These are phyloP conservation scores for Automeris io DNA, from an alignment of 2,888 invertebrate species.

Conservation along the genomic window DNA sequence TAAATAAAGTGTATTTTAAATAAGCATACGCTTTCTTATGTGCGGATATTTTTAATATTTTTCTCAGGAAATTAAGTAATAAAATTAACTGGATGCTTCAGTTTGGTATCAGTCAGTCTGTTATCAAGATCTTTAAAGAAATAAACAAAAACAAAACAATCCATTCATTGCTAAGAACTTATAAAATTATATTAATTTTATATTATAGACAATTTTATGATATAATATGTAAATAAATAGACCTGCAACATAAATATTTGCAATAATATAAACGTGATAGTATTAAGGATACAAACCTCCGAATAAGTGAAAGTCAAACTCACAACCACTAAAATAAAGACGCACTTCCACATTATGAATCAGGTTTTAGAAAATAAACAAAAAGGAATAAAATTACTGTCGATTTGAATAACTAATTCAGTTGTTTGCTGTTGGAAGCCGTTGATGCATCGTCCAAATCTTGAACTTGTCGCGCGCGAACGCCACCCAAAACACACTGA, in stretches of 20 bases:
- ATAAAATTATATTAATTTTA: too few species aligned
- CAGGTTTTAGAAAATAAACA: slow-evolving; percentile 31
- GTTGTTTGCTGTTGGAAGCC: slow-evolving; percentile 52
- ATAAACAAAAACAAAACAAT: too few species aligned
- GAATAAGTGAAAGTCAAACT: slow-evolving; percentile 51
- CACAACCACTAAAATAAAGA: slow-evolving; percentile 51
- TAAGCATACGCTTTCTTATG: too few species aligned
- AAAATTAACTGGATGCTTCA: too few species aligned
- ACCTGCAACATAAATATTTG: not conserved
- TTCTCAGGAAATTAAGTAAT: too few species aligned
- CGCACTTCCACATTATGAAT: slow-evolving; percentile 59
- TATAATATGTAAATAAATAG: not conserved
- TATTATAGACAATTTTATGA: not conserved
- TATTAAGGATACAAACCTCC: slow-evolving; percentile 42
- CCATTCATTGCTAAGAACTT: too few species aligned
- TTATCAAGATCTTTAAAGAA: too few species aligned
- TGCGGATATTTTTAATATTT: too few species aligned
- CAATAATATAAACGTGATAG: slow-evolving; percentile 1
- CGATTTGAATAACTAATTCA: slow-evolving; percentile 41
- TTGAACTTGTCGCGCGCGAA: slow-evolving; percentile 53
- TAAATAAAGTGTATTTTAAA: too few species aligned
- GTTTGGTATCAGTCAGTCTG: too few species aligned
- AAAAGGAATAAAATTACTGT: slow-evolving; percentile 24
- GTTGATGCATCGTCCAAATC: slow-evolving; percentile 44
- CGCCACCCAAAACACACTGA: slow-evolving; percentile 56